Conservation (phyloP, 2,113 vertebrate species). For the Aptenodytes forsteri region DNA sequence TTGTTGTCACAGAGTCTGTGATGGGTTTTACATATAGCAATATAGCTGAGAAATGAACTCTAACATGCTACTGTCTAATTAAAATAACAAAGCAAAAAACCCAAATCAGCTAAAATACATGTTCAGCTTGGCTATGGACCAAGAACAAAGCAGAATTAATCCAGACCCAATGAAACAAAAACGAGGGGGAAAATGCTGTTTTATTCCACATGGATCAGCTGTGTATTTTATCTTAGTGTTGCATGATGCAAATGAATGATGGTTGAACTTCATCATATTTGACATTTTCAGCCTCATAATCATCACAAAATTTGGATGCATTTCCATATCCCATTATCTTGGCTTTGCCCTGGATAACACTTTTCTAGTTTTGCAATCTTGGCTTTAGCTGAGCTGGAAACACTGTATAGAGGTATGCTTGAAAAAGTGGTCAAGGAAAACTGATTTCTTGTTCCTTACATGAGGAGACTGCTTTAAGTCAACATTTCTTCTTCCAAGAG, state of each 20-base stretch:
- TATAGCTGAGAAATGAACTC: background rate
- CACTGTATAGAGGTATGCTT: background rate
- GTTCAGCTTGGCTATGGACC: background rate
- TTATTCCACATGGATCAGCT: background rate
- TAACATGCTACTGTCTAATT: background rate
- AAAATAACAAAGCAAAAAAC: background rate
- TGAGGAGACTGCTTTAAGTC: background rate
- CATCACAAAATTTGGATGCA: background rate
- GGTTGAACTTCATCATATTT: background rate
- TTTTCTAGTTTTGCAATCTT: background rate
- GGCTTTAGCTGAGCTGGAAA: background rate
- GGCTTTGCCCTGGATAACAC: background rate
- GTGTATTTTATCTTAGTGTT: background rate
- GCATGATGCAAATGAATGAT: background rate
- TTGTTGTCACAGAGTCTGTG: fast-evolving
- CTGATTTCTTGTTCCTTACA: background rate
- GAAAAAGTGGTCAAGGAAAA: background rate
- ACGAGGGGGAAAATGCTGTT: background rate
- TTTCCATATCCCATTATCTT: background rate
- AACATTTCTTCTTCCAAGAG: background rate
- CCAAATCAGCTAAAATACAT: background rate
- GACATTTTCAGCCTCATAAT: background rate
- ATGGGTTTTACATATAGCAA: background rate
- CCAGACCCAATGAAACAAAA: background rate
- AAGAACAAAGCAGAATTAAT: background rate